Conservation (phyloP, 2,888 invertebrate genomes). For the Catocala sponsa region DNA sequence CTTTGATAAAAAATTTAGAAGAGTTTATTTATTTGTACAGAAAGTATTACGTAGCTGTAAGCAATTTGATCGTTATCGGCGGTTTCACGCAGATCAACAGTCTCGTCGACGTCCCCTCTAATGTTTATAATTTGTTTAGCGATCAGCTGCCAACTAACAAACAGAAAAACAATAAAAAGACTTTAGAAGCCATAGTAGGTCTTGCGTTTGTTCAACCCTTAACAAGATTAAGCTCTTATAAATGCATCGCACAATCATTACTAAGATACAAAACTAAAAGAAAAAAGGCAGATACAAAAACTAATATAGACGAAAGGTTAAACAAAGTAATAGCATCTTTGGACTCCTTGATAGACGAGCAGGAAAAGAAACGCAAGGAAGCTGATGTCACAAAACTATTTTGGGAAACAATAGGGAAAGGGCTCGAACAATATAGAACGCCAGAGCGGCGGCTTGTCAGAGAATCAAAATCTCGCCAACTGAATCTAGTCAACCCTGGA, state of each 20-base stretch:
- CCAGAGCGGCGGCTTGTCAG: constrained; percentile 92
- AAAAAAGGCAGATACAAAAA: constrained; percentile 74
- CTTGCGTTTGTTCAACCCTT: constrained; percentile 89
- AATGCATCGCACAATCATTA: constrained; percentile 88
- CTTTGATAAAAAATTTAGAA: constrained; percentile 91
- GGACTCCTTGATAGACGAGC: constrained; percentile 89
- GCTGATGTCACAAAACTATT: constrained; percentile 91
- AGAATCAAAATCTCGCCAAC: constrained; percentile 91
- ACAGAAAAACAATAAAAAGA: constrained; percentile 85
- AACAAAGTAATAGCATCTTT: constrained; percentile 89
- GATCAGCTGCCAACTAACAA: constrained; percentile 87
- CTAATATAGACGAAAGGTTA: constrained; percentile 85
- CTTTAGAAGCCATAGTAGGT: constrained; percentile 88
- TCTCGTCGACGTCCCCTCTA: constrained; percentile 88
- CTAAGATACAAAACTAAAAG: constrained; percentile 81
- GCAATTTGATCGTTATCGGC: constrained; percentile 91
- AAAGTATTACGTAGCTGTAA: constrained; percentile 91
- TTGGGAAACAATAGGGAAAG: constrained; percentile 92
- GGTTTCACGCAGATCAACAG: constrained; percentile 91
- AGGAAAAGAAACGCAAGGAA: constrained; percentile 88
- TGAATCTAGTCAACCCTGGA: constrained; percentile 91
- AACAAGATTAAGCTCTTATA: constrained; percentile 89
- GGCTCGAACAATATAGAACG: constrained; percentile 88
- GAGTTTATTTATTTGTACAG: constrained; percentile 92
- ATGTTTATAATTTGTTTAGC: constrained; percentile 86